Conservation (phyloP, 2,888 invertebrate species). For the Escarpia spicata region DNA sequence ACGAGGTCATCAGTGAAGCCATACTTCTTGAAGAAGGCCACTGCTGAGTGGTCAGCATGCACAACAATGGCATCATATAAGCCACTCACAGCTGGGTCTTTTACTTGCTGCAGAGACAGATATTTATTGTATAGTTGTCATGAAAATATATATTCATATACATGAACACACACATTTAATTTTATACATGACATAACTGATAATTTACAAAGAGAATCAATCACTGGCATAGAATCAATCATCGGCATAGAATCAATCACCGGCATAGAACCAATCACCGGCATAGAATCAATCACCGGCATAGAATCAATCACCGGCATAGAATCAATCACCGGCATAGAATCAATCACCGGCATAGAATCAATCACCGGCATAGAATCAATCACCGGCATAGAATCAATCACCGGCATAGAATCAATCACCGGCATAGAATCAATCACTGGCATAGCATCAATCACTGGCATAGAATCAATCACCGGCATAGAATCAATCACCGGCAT, state of each 20-base stretch:
- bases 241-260: neutral
- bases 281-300: too few species aligned
- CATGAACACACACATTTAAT: neutral
- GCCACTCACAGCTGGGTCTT: slow-evolving; percentile 62
- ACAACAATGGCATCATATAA: slow-evolving; percentile 65
- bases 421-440: too few species aligned
- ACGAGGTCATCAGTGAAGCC: slow-evolving; percentile 65
- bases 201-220: neutral
- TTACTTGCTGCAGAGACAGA: slow-evolving; percentile 57
- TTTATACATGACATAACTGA: neutral
- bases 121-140: neutral
- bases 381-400: too few species aligned
- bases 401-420: too few species aligned
- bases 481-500: too few species aligned
- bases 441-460: too few species aligned
- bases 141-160: neutral
- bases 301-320: too few species aligned
- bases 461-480: too few species aligned
- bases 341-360: too few species aligned
- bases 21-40: slow-evolving; percentile 64
- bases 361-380: too few species aligned
- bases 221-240: neutral
- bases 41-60: slow-evolving; percentile 64
- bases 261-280: neutral
- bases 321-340: too few species aligned